Base-by-base conservation (phyloP, 2,888 invertebrate species). In the Adela reaumurella region DNA sequence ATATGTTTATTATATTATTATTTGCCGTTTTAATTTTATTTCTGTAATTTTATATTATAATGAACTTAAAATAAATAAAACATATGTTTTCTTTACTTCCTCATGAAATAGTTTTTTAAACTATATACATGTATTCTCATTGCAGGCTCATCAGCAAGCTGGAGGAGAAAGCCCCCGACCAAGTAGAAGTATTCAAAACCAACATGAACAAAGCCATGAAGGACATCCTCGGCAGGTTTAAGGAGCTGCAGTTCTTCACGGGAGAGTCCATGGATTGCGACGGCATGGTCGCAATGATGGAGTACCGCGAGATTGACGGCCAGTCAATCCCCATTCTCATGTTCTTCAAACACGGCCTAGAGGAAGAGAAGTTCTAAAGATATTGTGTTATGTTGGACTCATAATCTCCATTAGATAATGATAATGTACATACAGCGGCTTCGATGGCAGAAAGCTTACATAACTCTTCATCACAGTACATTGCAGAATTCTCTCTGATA, bases 301-400 rank as follows among this genome's bases (percentile, higher is more conserved):
- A 96, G 70, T 97, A 96, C 74, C 88, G 94, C 67, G 95, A 95
- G 53, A 87, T 92, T 52, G 84, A 92, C 58, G 93, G 91, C 47
- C 82, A 85, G 3, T 88, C 88, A 56, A 83, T 89, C 47, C 97
- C 97, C 47, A 87, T 94, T 58, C 82, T 97, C 69, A 93, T 96
- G 90, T 94, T 95, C 79, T 94, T 94, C 81, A 97, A 96, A 77
- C 96, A 97, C 62, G 97, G 96, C 54, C 85, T 97, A 53, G 86
- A 89, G 50, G 96, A 95, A 71, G 97, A 97, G 79, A 97, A 98
- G 79, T 93, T 92, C 81, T 95, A 92, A 76, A 50, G 57, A 5
- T 8, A 48, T 18, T 14, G n/a, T 35, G 11, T 35, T 35, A 4
- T 14, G 11, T 35, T 35, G 35, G 35, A 35, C 35, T 35, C 35